phyloP scores from a whole-genome alignment of 2,888 invertebrate genomes.

The Agrochola lota region DNA sequence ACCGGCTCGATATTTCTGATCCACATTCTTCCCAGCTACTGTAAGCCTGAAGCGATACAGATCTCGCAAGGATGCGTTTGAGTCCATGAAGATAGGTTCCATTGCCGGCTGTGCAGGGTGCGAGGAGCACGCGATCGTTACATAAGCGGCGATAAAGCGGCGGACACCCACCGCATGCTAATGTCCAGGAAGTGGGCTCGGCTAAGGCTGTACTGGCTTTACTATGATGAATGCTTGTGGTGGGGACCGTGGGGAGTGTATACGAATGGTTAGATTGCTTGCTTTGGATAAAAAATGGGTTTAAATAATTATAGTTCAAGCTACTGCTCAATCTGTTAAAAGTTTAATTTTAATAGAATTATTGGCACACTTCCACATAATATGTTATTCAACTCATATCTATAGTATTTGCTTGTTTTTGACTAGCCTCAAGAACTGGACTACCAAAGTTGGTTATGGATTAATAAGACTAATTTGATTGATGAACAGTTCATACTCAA shows the following conservation, averaged over 20 bases:
- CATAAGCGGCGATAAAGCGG: constrained; percentile 64
- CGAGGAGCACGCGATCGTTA: constrained; percentile 64
- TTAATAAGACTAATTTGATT: background rate
- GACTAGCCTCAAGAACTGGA: background rate
- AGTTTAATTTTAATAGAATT: background rate
- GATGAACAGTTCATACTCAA: background rate
- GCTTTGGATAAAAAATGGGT: constrained; percentile 26
- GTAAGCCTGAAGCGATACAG: constrained; percentile 20
- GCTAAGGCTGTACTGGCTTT: constrained; percentile 22
- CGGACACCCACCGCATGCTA: constrained; percentile 64
- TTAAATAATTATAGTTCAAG: background rate
- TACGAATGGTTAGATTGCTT: constrained; percentile 30
- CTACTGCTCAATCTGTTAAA: background rate
- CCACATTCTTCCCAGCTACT: constrained; percentile 30
- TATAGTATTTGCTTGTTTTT: background rate
- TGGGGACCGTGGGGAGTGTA: background rate
- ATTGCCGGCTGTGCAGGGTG: constrained; percentile 40
- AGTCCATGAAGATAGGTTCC: constrained; percentile 41
- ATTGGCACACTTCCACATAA: background rate
- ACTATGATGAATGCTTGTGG: constrained; percentile 43
- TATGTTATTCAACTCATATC: too few species aligned
- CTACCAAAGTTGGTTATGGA: background rate
- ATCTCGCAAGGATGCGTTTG: constrained; percentile 22
- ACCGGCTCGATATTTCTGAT: constrained; percentile 21
- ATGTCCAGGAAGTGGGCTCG: constrained; percentile 69